phyloP scores from a whole-genome alignment of 1,140 invertebrate genomes.

The Orchesella cincta region DNA sequence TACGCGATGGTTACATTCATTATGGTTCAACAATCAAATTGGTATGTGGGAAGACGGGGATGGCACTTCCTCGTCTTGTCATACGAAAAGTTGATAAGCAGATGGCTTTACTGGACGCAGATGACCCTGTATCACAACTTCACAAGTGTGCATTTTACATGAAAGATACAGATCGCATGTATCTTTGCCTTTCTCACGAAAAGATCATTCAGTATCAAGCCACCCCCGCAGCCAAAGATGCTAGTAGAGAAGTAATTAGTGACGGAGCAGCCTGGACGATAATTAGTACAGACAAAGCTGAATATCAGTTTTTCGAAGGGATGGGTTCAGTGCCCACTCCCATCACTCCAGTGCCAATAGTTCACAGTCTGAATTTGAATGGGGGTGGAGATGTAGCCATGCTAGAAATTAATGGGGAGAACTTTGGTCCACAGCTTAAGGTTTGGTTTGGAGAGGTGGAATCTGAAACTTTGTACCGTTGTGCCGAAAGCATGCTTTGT shows the following conservation, averaged over 20 bases:
- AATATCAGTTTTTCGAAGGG: slow-evolving; percentile 71
- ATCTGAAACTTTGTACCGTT: slow-evolving; percentile 68
- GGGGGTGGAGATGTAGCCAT: slow-evolving; percentile 68
- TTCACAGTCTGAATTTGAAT: slow-evolving; percentile 64
- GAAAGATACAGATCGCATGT: slow-evolving; percentile 71
- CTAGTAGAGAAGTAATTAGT: slow-evolving; percentile 69
- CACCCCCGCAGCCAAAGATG: slow-evolving; percentile 65
- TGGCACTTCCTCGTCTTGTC: slow-evolving; percentile 67
- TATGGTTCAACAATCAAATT: slow-evolving; percentile 72
- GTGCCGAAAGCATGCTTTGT: slow-evolving; percentile 65
- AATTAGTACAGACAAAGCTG: slow-evolving; percentile 72
- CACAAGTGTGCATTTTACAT: slow-evolving; percentile 74
- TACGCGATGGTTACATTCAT: slow-evolving; percentile 69
- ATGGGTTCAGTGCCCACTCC: slow-evolving; percentile 65
- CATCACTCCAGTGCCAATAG: slow-evolving; percentile 68
- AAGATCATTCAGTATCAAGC: slow-evolving; percentile 73
- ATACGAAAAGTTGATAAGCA: slow-evolving; percentile 67
- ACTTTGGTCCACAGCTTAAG: slow-evolving; percentile 64
- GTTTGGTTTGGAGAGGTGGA: slow-evolving; percentile 72
- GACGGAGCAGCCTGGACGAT: slow-evolving; percentile 74
- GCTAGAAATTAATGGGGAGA: slow-evolving; percentile 67
- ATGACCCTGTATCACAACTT: slow-evolving; percentile 71
- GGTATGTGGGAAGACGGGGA: slow-evolving; percentile 69
- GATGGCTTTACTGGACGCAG: slow-evolving; percentile 68
- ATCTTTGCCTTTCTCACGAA: slow-evolving; percentile 70